Percentiles rank a stretch among this genome's conserved stretches.
Conservation (phyloP, 2,888 invertebrate genomes). For the Halocaridina rubra region DNA sequence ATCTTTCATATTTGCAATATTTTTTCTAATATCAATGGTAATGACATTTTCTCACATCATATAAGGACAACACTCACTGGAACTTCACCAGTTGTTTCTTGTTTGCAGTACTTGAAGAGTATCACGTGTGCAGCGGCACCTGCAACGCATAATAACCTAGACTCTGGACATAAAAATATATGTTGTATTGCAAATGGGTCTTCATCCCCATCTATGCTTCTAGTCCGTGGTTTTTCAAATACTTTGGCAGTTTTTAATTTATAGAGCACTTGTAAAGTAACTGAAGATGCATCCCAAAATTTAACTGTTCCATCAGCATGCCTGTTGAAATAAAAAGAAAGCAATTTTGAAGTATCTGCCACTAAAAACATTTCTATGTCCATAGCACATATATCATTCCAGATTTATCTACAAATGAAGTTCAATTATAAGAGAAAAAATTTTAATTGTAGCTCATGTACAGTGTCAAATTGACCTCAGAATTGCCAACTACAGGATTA, state of each 20-base stretch:
- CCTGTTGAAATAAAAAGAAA: constrained; percentile 72
- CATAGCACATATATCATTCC: no score
- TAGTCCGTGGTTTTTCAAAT: constrained; percentile 80
- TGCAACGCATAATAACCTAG: constrained; percentile 87
- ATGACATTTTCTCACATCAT: neutral
- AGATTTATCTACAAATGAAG: no score
- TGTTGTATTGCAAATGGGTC: constrained; percentile 91
- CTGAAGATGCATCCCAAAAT: constrained; percentile 99
- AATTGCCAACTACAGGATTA: no score
- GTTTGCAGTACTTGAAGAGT: constrained; percentile 94
- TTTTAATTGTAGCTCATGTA: no score
- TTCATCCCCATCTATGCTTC: constrained; percentile 73
- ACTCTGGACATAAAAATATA: constrained; percentile 93
- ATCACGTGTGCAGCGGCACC: constrained; percentile 94
- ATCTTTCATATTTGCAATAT: no score
- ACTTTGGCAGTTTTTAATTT: constrained; percentile 97
- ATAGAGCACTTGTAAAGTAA: constrained; percentile 94
- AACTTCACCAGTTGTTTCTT: constrained; percentile 85
- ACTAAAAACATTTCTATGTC: no score
- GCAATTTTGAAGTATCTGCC: no score
- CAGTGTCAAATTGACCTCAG: no score
- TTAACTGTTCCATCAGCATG: constrained; percentile 98
- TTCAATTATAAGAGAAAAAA: no score
- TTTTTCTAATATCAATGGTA: neutral
- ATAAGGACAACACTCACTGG: constrained; percentile 71